Conservation (phyloP, 2,113 vertebrate species). For the Pygoscelis adeliae region DNA sequence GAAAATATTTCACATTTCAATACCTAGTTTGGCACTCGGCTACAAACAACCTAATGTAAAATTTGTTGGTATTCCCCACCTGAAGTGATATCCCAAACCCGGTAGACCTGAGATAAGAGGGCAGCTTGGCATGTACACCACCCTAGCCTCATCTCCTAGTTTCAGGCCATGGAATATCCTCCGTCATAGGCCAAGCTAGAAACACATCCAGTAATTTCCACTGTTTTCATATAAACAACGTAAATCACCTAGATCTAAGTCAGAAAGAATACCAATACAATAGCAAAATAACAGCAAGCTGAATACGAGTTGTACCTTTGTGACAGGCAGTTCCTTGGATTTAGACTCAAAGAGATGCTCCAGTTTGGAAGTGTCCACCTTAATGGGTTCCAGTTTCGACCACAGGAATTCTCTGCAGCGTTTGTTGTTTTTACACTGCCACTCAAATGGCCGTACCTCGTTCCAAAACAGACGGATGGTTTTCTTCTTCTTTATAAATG, state of each 20-base stretch:
- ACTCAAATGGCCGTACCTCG: conserved; percentile 92
- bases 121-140: neutral
- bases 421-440: conserved; percentile 89
- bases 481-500: conserved; percentile 97
- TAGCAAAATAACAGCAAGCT: conserved; percentile 20
- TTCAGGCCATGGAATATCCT: conserved; percentile 9
- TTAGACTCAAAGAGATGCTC: conserved; percentile 98
- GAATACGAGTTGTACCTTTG: conserved; percentile 83
- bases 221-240: conserved; percentile 31
- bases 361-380: conserved; percentile 93
- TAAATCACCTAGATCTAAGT: conserved; percentile 20
- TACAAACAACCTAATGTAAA: neutral
- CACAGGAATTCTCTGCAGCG: conserved; percentile 92
- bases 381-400: conserved; percentile 95
- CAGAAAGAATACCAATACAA: conserved; percentile 39
- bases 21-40: neutral
- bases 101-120: neutral
- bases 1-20: neutral
- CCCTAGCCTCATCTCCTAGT: neutral
- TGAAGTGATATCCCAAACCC: neutral
- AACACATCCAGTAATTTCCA: conserved; percentile 5
- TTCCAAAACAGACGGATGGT: conserved; percentile 98
- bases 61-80: neutral
- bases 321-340: conserved; percentile 94
- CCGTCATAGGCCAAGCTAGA: neutral